Evolutionary conservation across 2,113 vertebrate genomes (phyloP).

Genomic region (Neopipo cinnamomea): DNA sequence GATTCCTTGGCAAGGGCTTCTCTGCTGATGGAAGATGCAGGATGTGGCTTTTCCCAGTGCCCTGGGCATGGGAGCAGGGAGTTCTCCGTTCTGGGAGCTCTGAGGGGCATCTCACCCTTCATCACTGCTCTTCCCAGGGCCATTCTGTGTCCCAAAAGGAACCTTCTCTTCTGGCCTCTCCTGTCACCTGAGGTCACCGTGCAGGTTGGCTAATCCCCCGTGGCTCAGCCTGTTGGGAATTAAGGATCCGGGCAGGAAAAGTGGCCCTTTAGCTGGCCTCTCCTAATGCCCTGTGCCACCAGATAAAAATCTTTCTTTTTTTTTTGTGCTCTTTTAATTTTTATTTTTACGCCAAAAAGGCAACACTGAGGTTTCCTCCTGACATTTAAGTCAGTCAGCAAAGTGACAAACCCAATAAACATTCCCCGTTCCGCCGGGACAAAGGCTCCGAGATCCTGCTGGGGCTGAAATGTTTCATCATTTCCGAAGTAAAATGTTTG

Average conservation of each 20-base stretch:
- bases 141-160: background rate
- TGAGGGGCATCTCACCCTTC: background rate
- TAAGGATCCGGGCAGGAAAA: background rate
- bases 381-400: conserved; percentile 37
- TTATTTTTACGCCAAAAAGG: background rate
- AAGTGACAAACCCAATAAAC: conserved; percentile 33
- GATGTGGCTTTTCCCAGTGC: background rate
- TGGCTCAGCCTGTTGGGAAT: background rate
- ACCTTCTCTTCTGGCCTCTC: background rate
- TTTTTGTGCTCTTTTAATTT: background rate
- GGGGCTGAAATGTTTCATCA: conserved; percentile 12
- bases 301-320: background rate
- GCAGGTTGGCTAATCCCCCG: background rate
- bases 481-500: conserved; percentile 24
- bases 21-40: background rate
- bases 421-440: background rate
- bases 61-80: rapidly evolving
- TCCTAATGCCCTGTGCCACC: background rate
- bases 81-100: background rate
- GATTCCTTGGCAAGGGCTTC: background rate
- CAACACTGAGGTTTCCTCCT: conserved; percentile 29
- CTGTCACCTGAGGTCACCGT: background rate
- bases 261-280: background rate
- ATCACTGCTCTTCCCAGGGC: background rate
- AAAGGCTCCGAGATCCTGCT: conserved; percentile 55